phyloP scores from a whole-genome alignment of 2,888 invertebrate species.

The Gymnoscelis rufifasciata region DNA sequence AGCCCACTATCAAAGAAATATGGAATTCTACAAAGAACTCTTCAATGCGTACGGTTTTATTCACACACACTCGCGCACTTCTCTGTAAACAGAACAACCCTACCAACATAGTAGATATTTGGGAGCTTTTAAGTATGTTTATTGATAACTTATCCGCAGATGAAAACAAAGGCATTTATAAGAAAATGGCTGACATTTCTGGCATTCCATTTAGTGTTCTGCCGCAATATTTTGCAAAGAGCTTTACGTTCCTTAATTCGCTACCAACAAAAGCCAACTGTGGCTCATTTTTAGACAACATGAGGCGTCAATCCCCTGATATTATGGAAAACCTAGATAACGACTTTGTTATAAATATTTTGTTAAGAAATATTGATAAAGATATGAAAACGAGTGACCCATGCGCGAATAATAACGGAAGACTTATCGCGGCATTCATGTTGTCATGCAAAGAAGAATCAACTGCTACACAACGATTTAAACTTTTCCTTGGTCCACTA shows the following conservation, averaged over 20 bases:
- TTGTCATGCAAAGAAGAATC: constrained; percentile 34
- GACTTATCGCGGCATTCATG: constrained; percentile 33
- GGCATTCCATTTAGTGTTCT: constrained; percentile 34
- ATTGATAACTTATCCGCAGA: constrained; percentile 44
- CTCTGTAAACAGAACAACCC: constrained; percentile 37
- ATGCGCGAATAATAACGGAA: too few species aligned
- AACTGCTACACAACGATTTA: constrained; percentile 34
- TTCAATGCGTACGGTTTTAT: constrained; percentile 42
- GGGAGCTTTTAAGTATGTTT: constrained; percentile 41
- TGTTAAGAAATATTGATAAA: constrained; percentile 30
- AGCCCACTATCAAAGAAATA: constrained; percentile 34
- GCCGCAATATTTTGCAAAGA: constrained; percentile 40
- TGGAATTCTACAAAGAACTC: constrained; percentile 47
- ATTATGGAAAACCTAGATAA: constrained; percentile 38
- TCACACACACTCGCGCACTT: constrained; percentile 37
- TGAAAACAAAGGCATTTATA: constrained; percentile 44
- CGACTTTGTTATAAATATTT: constrained; percentile 35
- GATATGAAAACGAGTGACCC: constrained; percentile 24
- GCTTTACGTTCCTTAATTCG: constrained; percentile 38
- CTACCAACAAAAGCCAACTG: constrained; percentile 34
- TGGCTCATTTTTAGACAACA: constrained; percentile 6
- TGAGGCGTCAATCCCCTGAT: constrained; percentile 11
- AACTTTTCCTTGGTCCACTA: constrained; percentile 31
- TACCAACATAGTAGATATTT: constrained; percentile 33
- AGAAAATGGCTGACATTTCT: constrained; percentile 31